Evolutionary conservation across 1,140 invertebrate genomes (phyloP), one percentile per base, ranked within the genome.

Genomic region (Bilobella aurantiaca): DNA sequence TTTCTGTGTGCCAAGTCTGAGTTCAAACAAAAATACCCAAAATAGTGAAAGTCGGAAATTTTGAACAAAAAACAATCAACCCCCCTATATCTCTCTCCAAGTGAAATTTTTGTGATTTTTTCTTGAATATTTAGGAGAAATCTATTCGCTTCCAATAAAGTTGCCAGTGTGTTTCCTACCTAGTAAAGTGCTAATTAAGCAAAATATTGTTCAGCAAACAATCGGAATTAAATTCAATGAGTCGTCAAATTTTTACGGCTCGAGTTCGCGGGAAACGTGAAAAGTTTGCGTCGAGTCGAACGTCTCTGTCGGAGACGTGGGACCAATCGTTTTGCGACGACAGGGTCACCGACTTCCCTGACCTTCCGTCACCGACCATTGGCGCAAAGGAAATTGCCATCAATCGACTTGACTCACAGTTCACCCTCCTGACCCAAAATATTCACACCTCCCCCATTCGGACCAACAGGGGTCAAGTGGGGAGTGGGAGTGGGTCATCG

Each of bases 221-320:
- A n/a, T n/a, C n/a, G n/a, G n/a, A n/a, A n/a, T n/a, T n/a, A n/a
- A n/a, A n/a, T n/a, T n/a, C n/a, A 63, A 65, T 68, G 66, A 68
- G 61, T 58, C 69, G 69, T 8, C 69, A 70, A 21, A 63, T 69
- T 25, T 62, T 69, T 65, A 58, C 68, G 8, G 58, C 60, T n/a
- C 66, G 69, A 25, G 74, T 73, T 27, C 70, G 68, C 58, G 66
- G 63, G 25, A 56, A 73, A 21, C 68, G 73, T 16, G 68, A 73
- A 58, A 66, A 73, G 28, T 75, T 75, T 67, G 73, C 70, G 0
- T 62, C 67, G 1, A 69, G 62, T 8, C 68, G 69, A 49, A 61
- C 68, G 29, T 74, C 71, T 28, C 58, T 74, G 28, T 71, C 71
- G 2, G 73, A 71, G 37, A 67, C 70, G 8, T 74, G 74, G 72